phyloP scores from a whole-genome alignment of 2,888 invertebrate species.

The Teinopalpus imperialis region DNA sequence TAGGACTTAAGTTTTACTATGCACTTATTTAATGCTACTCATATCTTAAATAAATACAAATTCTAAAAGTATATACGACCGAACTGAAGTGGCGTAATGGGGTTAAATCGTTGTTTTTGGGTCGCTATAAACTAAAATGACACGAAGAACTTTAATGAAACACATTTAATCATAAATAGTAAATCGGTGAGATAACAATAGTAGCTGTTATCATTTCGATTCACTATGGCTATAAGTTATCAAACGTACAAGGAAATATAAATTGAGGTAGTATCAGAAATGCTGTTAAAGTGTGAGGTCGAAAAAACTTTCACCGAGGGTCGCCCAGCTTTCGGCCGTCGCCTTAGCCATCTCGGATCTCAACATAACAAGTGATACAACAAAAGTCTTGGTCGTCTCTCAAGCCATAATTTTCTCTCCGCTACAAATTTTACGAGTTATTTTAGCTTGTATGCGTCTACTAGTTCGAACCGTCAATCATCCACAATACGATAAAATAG shows the following conservation, averaged over 20 bases:
- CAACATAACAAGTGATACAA: constrained; percentile 30
- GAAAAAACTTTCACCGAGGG: constrained; percentile 73
- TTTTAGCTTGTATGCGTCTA: constrained; percentile 25
- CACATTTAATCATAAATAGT: no score
- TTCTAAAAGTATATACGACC: no score
- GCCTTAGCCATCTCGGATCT: constrained; percentile 46
- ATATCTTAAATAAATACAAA: no score
- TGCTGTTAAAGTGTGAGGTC: constrained; percentile 42
- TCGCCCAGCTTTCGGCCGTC: constrained; percentile 58
- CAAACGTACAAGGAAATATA: constrained; percentile 28
- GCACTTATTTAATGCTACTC: no score
- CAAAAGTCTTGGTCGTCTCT: constrained; percentile 16
- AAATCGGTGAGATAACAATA: no score
- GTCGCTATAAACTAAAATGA: no score
- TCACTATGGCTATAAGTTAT: constrained; percentile 8
- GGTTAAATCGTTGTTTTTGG: no score
- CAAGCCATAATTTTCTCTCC: constrained; percentile 17
- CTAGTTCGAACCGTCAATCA: constrained; percentile 15
- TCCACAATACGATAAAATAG: constrained; percentile 28
- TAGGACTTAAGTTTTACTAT: no score
- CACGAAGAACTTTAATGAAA: no score
- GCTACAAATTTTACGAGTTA: constrained; percentile 21
- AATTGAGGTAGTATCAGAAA: constrained; percentile 40
- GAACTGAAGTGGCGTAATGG: no score
- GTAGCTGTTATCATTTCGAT: no score